Base-by-base conservation (phyloP, 2,888 invertebrate genomes). In the Drosophila mettleri region DNA sequence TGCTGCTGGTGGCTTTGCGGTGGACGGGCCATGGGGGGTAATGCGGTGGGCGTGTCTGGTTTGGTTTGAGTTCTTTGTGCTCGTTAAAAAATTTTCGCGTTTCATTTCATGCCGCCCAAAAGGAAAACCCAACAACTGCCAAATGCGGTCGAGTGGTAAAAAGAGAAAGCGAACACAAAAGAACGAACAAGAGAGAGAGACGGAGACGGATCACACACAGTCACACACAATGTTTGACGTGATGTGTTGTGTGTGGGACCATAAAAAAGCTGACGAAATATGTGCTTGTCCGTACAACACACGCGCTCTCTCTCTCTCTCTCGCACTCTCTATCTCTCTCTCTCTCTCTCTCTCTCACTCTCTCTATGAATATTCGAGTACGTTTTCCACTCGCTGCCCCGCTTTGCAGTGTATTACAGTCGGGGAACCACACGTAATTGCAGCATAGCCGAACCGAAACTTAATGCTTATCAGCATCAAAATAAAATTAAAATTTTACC, bases 41-140 rank as follows among this genome's bases (percentile, higher is more conserved):
- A 58, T 52, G 16, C 51, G 67, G n/a, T 45, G 24, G 52, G 51
- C 52, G 61, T 53, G 59, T 49, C 43, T 63, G 63, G 80, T 55
- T 61, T 41, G 70, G 68, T 55, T 61, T 41, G 70, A 66, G 77
- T 69, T 69, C 86, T 83, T 83, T 83, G 86, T 86, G 83, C 83
- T 83, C 69, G 83, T 83, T 83, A 86, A 86, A 81, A 83, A 86
- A 86, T 86, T 59, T 82, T 83, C 86, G 80, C 80, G 78, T 86
- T 83, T 83, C 84, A 83, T 83, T 86, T 86, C 77, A 74, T 69
- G 74, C 74, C 78, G 75, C 69, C 52, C 76, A 84, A 79, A 76
- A 59, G 34, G 53, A 67, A 65, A 62, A 57, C 34, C 53, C 27
- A 36, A 80, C 74, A 80, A 68, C 84, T 71, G 74, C 60, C 78